These are phyloP conservation scores for Hoplodrina blanda DNA, from an alignment of 2,888 invertebrate genomes.

Conservation along the genomic window DNA sequence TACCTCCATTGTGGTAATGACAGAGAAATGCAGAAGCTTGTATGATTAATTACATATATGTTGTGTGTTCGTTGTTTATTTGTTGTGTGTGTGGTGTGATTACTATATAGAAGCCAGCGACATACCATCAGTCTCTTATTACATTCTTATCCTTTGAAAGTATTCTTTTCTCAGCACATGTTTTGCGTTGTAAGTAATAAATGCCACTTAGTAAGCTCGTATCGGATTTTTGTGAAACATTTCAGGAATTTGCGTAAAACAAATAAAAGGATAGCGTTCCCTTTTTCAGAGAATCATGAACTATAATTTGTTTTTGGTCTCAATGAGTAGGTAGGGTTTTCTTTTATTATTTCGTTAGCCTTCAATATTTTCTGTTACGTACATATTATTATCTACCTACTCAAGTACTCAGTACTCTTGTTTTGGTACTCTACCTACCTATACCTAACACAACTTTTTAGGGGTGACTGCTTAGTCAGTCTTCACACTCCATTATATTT, in stretches of 20 bases:
- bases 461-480: background rate
- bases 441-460: background rate
- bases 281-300: background rate
- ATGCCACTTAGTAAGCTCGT: slow-evolving; percentile 33
- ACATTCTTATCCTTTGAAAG: slow-evolving; percentile 43
- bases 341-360: background rate
- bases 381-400: too few species aligned
- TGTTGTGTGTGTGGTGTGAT: slow-evolving; percentile 39
- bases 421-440: too few species aligned
- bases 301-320: slow-evolving; percentile 9
- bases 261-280: slow-evolving; percentile 12
- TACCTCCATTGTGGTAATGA: slow-evolving; percentile 79
- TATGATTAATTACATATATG: slow-evolving; percentile 80
- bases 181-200: slow-evolving; percentile 33
- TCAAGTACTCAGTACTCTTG: too few species aligned
- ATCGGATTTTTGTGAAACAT: slow-evolving; percentile 30
- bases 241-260: slow-evolving; percentile 24
- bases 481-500: background rate
- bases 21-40: slow-evolving; percentile 76
- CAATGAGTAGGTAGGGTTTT: background rate
- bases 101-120: slow-evolving; percentile 40
- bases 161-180: slow-evolving; percentile 19
- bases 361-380: background rate
- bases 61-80: slow-evolving; percentile 49
- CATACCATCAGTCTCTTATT: slow-evolving; percentile 42